Base-by-base conservation (phyloP, 2,888 invertebrate species). In the Patella ulyssiponensis region DNA sequence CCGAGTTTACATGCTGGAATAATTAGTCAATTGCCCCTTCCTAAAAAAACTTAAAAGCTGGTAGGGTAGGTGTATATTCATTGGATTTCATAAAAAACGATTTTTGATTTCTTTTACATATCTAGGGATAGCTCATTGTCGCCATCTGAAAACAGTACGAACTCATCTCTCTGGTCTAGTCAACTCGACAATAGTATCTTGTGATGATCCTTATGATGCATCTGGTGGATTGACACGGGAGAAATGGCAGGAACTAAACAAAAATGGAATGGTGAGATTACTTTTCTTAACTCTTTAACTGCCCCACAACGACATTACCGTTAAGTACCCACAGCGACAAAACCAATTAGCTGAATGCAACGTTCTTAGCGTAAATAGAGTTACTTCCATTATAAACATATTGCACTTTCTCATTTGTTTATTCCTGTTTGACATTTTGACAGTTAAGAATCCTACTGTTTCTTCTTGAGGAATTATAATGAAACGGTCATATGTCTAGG, bases 91-190 rank as follows among this genome's bases (percentile, higher is more conserved):
- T 9, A 44, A 44, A 44, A 9, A 44, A 7, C 7, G 44, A 44
- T 44, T 44, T 44, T 44, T 44, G 33, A 44, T 54, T 76, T 17
- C 23, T 20, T 52, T 71, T 20, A n/a, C 20, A 69, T n/a, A 76
- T 84, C 53, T 82, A 93, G 93, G 93, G 98, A 93, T 98, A 80
- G 97, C 97, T 0, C 97, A 98, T 91, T 97, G 97, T 88, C 93
- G 98, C 23, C 98, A 98, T 89, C 93, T 98, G 88, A 95, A 96
- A 56, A 98, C 98, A 0, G 97, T 98, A 0, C 93, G 98, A 70
- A 97, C 96, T 0, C 98, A 98, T 92, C 94, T 98, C 20, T 96
- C 97, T 53, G 97, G 97, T 0, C 93, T 98, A 23, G 96, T 98
- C 0, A 94, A 96, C 90, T 84, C 86, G 69, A 82, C 87, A 17